Evolutionary conservation across 2,797 vertebrate genomes (phyloP).

Genomic region (Rhinichthys osculus): DNA sequence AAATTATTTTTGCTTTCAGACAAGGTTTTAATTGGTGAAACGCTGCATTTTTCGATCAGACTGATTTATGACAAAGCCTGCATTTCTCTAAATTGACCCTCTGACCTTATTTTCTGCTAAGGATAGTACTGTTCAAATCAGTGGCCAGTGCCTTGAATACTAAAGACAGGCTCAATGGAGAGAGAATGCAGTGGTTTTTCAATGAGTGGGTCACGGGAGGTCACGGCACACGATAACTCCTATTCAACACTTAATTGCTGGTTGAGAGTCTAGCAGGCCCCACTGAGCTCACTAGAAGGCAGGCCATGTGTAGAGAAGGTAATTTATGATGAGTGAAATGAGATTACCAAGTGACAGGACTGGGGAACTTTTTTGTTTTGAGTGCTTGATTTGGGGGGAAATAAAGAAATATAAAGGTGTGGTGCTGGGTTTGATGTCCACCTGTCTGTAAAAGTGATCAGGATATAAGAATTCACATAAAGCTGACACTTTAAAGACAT

Average conservation of each 20-base stretch:
- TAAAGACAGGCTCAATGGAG: conserved; percentile 63
- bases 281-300: conserved; percentile 68
- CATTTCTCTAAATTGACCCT: conserved; percentile 64
- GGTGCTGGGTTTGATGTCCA: conserved; percentile 49
- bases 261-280: conserved; percentile 75
- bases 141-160: conserved; percentile 50
- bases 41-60: conserved; percentile 36
- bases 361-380: conserved; percentile 63
- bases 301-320: conserved; percentile 66
- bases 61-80: conserved; percentile 52
- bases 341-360: conserved; percentile 74
- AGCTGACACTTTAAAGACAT: neutral
- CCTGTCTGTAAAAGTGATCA: neutral
- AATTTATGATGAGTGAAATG: conserved; percentile 79
- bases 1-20: neutral
- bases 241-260: conserved; percentile 81
- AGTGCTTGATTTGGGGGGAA: conserved; percentile 71
- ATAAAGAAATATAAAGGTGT: conserved; percentile 73
- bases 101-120: conserved; percentile 70
- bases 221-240: conserved; percentile 79
- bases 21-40: conserved; percentile 28
- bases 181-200: conserved; percentile 69
- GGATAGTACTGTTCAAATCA: conserved; percentile 62
- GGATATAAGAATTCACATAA: neutral
- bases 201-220: conserved; percentile 77